phyloP scores from a whole-genome alignment of 92 coral and sea anemone genomes.

The Montipora capitata region DNA sequence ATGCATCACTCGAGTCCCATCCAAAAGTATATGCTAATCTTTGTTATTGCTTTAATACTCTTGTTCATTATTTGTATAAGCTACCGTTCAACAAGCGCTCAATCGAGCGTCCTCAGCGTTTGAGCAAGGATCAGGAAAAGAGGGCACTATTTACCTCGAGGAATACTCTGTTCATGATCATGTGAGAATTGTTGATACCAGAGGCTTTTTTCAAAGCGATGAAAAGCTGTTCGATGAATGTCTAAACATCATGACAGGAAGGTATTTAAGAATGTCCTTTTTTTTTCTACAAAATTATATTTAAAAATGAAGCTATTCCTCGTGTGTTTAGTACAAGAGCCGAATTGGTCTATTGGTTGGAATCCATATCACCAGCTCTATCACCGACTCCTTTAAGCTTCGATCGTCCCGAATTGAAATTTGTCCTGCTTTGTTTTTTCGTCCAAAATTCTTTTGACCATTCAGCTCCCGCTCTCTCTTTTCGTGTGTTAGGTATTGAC shows the following conservation, averaged over 20 bases:
- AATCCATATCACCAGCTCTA: too few relatives aligned
- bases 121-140: slow-evolving; percentile 84
- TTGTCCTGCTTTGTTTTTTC: too few relatives aligned
- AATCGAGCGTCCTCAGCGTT: slow-evolving; percentile 63
- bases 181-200: slow-evolving; percentile 78
- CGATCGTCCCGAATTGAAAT: too few relatives aligned
- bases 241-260: slow-evolving; percentile 81
- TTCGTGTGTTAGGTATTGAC: too few relatives aligned
- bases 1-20: too few relatives aligned
- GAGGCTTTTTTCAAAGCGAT: slow-evolving; percentile 82
- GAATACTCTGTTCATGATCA: slow-evolving; percentile 60
- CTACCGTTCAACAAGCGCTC: slow-evolving; percentile 79
- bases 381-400: too few relatives aligned
- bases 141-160: slow-evolving; percentile 77
- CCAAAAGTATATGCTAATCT: too few relatives aligned
- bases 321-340: background rate
- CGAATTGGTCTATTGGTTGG: too few relatives aligned
- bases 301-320: background rate
- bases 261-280: slow-evolving; percentile 15
- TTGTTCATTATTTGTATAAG: slow-evolving; percentile 13
- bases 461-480: too few relatives aligned
- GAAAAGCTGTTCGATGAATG: slow-evolving; percentile 71
- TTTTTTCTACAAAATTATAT: background rate
- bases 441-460: too few relatives aligned
- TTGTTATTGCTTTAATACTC: background rate